Base-by-base conservation (phyloP, 2,888 invertebrate genomes). In the Diaprepes abbreviatus region DNA sequence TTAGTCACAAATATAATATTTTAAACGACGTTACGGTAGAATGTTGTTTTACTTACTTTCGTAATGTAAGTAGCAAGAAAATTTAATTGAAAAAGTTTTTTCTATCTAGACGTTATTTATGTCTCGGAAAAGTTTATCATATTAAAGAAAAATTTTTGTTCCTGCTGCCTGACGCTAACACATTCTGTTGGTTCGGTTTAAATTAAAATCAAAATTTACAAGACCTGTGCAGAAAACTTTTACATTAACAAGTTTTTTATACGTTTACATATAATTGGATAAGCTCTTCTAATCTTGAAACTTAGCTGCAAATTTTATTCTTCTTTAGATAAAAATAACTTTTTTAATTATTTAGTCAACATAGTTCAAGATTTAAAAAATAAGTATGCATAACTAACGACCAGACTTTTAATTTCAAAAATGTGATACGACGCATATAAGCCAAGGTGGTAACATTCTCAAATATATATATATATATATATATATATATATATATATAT, bases 1-100 rank as follows among this genome's bases (percentile, higher is more conserved):
- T 75, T 71, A 76, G 72, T 68, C 75, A 73, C 77, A 79, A 79
- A 79, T 78, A 78, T 35, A 17, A 55, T 55, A 55, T 35, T 55
- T 55, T 28, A 55, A 36, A 38, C 24, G 35, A 35, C 48, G 4
- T 50, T 50, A 50, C 48, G 19, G 12, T 38, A 45, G 50, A 52
- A 62, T 35, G 50, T 50, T 62, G 62, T 36, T 50, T 50, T 52
- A 62, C 48, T 52, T 36, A 36, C 62, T 62, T 36, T 17, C 21
- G 58, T 58, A 48, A 38, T 52, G 62, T 54, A 40, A 64, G 54
- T 54, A 71, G 64, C 71, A 38, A 43, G 63, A 38, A 52, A 63
- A 67, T 71, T 66, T 71, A 71, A 71, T 66, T 71, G 71, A 71
- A 71, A 71, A 71, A 71, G 66, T 71, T 50, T 71, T 70, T 71